These are phyloP conservation scores for Actinia tenebrosa DNA, from an alignment of 64 coral and sea anemone genomes.

Conservation along the genomic window DNA sequence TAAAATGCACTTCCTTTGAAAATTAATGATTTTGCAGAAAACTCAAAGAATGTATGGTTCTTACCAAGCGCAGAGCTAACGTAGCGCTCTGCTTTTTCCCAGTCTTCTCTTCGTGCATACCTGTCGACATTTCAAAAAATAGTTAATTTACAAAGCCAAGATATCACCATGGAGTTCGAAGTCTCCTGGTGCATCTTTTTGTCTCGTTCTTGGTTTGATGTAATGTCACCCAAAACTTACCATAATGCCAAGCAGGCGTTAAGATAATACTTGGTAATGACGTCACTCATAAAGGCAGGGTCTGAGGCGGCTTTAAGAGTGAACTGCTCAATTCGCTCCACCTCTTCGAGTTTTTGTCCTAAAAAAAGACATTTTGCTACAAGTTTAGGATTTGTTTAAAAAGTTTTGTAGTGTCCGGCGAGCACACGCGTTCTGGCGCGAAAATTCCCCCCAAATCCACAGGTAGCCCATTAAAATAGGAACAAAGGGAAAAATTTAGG, in stretches of 20 bases:
- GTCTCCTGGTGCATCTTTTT: neutral
- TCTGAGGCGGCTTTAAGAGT: slow-evolving; percentile 61
- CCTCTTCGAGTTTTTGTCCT: slow-evolving; percentile 68
- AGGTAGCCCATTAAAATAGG: too few relatives aligned
- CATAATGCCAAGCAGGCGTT: slow-evolving; percentile 81
- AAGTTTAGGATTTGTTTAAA: too few relatives aligned
- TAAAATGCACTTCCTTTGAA: neutral
- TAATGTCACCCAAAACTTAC: slow-evolving; percentile 24
- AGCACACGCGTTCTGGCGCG: too few relatives aligned
- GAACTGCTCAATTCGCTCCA: slow-evolving; percentile 64
- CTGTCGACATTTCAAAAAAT: slow-evolving; percentile 8
- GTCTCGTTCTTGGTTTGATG: too few relatives aligned
- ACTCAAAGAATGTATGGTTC: neutral
- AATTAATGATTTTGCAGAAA: neutral
- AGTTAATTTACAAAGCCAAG: neutral
- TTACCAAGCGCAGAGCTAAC: slow-evolving; percentile 44
- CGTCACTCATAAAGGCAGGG: slow-evolving; percentile 59
- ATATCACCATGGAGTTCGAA: neutral
- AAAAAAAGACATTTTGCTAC: neutral
- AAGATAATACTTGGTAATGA: slow-evolving; percentile 71
- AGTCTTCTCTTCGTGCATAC: slow-evolving; percentile 67
- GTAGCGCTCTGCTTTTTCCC: slow-evolving; percentile 61
- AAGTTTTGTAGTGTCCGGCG: too few relatives aligned
- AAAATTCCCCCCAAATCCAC: too few relatives aligned
- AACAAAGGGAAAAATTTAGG: too few relatives aligned